Conservation (phyloP, 2,888 invertebrate genomes). For the Yponomeuta cagnagella region DNA sequence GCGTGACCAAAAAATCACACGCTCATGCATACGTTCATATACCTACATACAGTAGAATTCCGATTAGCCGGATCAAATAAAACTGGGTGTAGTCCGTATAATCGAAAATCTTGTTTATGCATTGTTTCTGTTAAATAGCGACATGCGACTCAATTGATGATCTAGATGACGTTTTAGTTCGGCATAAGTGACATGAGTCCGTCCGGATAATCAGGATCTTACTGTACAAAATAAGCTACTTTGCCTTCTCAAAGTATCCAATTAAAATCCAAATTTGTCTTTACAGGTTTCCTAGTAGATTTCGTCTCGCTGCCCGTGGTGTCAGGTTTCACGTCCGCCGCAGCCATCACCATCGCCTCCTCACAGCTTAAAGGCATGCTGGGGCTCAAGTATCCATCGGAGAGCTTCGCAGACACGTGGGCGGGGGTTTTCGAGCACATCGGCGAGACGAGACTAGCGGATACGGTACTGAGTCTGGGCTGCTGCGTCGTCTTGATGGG, state of each 20-base stretch:
- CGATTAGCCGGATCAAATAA: too few species aligned
- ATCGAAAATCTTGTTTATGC: too few species aligned
- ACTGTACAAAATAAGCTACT: too few species aligned
- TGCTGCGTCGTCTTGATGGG: slow-evolving; percentile 77
- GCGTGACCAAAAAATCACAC: too few species aligned
- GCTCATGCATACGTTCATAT: too few species aligned
- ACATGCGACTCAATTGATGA: too few species aligned
- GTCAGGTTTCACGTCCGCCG: slow-evolving; percentile 85
- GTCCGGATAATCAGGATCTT: too few species aligned
- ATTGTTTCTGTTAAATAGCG: too few species aligned
- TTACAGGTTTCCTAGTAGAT: slow-evolving; percentile 81
- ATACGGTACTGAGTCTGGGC: slow-evolving; percentile 76
- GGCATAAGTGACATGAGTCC: too few species aligned
- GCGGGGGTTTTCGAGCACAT: slow-evolving; percentile 71
- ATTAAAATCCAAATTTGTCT: not conserved
- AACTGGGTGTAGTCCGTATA: too few species aligned
- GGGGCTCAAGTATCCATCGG: slow-evolving; percentile 77
- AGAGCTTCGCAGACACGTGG: slow-evolving; percentile 79
- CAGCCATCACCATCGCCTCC: slow-evolving; percentile 83
- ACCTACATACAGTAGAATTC: too few species aligned
- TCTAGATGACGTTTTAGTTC: too few species aligned
- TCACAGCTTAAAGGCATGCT: slow-evolving; percentile 83
- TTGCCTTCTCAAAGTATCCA: not conserved
- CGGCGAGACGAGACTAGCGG: slow-evolving; percentile 70
- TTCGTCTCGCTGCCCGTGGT: slow-evolving; percentile 85